Base-by-base conservation (phyloP, 2,888 invertebrate species). In the Cataglyphis rosenhaueri region DNA sequence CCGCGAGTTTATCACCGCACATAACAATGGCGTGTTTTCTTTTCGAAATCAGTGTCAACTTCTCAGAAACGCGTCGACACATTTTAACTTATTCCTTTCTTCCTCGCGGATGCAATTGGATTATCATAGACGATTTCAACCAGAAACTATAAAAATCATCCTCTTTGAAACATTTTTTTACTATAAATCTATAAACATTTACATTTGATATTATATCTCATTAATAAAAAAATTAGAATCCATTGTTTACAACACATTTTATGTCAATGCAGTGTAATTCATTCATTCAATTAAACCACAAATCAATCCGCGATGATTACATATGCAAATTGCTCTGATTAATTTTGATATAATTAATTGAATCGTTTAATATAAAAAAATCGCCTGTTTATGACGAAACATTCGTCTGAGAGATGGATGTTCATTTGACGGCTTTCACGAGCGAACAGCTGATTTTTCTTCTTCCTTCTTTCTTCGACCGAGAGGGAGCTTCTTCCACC, bases 401-500 rank as follows among this genome's bases (percentile, higher is more conserved):
- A 59, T 83, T 62, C 65, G 25, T 25, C 25, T 25, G 35, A 61
- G 62, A 61, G 59, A 83, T 84, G 75, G 82, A 74, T 85, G 55
- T 81, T 38, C 64, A 75, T 86, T 81, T 85, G 91, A 93, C 73
- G 92, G 93, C 92, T 93, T 92, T 93, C 92, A 92, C 91, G 83
- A 90, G 90, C 91, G 92, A 93, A 93, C 92, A 93, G 92, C 92
- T 91, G 92, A 93, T 92, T 92, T 21, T 21, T 21, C 92, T 93
- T 92, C 92, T 85, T 90, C 76, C 73, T 85, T 21, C 25, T 21
- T 32, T 4, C 15, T 25, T 79, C 85, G 86, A 71, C 84, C 87
- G 84, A 89, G 89, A 88, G 18, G 18, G 6, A 35, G 21, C 48
- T 52, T 65, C 87, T 88, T 88, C 85, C 88, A 84, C 81, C 88